Evolutionary conservation across 2,797 vertebrate species (phyloP).

Genomic region (Antennarius maculatus): DNA sequence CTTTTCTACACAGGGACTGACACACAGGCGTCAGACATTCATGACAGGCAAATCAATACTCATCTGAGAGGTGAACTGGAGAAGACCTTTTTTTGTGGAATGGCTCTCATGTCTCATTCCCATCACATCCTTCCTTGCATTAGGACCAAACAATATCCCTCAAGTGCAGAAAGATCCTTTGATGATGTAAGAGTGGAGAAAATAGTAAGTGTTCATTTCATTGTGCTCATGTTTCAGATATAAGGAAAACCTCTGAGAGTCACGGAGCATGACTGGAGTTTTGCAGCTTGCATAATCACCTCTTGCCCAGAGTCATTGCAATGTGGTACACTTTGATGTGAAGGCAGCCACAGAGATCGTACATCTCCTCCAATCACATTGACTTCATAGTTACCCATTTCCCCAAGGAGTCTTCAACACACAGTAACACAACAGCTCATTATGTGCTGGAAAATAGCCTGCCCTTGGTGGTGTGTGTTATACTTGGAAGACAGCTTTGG

Average conservation of each 20-base stretch:
- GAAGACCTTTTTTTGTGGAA: slow-evolving; percentile 33
- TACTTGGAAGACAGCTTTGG: slow-evolving; percentile 17
- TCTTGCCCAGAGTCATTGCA: slow-evolving; percentile 38
- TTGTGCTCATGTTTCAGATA: neutral
- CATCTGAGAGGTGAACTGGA: slow-evolving; percentile 24
- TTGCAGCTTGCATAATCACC: slow-evolving; percentile 38
- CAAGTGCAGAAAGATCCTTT: slow-evolving; percentile 8
- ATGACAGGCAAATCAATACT: slow-evolving; percentile 50
- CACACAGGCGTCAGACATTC: slow-evolving; percentile 32
- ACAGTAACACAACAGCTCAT: slow-evolving; percentile 39
- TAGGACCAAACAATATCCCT: neutral
- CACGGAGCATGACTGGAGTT: neutral
- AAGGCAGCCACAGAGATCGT: slow-evolving; percentile 11
- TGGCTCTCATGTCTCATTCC: slow-evolving; percentile 22
- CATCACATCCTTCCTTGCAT: neutral
- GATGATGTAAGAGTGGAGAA: slow-evolving; percentile 2
- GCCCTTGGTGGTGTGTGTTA: slow-evolving; percentile 5
- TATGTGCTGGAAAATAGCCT: slow-evolving; percentile 43
- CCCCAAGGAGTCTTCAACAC: slow-evolving; percentile 36
- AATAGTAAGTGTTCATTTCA: neutral
- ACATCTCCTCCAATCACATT: slow-evolving; percentile 26
- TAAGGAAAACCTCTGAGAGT: neutral
- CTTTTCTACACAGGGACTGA: slow-evolving; percentile 10
- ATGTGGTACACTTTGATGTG: slow-evolving; percentile 43
- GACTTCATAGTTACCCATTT: slow-evolving; percentile 47